Evolutionary conservation across 1,140 invertebrate genomes (phyloP).

Genomic region (Rhyacophila brunnea): DNA sequence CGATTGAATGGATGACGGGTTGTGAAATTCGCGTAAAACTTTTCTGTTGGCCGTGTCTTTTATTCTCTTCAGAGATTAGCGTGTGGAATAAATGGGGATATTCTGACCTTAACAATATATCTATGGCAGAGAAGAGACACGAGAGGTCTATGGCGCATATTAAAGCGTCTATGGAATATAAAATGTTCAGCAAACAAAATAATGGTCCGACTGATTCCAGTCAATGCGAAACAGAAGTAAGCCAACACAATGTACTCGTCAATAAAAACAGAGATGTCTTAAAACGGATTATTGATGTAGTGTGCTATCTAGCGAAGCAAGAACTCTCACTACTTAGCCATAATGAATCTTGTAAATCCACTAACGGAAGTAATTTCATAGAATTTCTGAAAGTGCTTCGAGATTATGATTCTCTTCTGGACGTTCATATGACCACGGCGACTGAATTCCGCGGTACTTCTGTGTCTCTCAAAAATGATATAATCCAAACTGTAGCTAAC

Average conservation of each 20-base stretch:
- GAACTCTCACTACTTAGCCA: background rate
- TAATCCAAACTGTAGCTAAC: too few relatives aligned
- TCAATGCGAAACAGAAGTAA: background rate
- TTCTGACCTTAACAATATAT: background rate
- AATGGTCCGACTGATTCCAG: background rate
- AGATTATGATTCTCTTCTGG: background rate
- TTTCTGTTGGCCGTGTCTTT: slow-evolving; percentile 6
- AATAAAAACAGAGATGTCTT: slow-evolving; percentile 1
- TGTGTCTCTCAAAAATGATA: too few relatives aligned
- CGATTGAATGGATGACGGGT: background rate
- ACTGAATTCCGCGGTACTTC: slow-evolving; percentile 2
- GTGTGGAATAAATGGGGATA: slow-evolving; percentile 3
- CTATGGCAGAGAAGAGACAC: background rate
- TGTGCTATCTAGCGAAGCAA: background rate
- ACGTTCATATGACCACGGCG: slow-evolving; percentile 2
- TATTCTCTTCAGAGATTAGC: background rate
- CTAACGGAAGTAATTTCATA: background rate
- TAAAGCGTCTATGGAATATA: background rate
- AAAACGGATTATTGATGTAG: background rate
- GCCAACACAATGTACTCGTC: background rate
- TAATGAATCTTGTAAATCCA: background rate
- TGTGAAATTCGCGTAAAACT: background rate
- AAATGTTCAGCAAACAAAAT: slow-evolving; percentile 4
- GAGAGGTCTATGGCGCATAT: background rate
- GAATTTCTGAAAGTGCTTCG: slow-evolving; percentile 7